Evolutionary conservation across 2,888 invertebrate species (phyloP), one percentile per base, ranked within the genome.

Genomic region (Metellina segmentata): DNA sequence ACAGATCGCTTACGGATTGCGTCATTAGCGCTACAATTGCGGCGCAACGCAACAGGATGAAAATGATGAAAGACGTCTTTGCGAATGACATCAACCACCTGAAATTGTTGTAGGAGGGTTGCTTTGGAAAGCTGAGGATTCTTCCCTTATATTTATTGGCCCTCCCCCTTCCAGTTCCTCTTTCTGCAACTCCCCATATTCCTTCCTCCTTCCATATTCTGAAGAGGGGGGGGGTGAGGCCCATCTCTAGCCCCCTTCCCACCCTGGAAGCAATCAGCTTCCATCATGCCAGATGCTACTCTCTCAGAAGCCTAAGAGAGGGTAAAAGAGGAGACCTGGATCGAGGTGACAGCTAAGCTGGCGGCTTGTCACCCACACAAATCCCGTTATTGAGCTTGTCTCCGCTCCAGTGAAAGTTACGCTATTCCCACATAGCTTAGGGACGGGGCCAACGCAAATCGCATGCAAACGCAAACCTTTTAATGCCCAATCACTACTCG

Each of bases 351-450:
- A 91, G 91, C 91, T 88, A 88, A 88, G 88, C 91, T 79, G 87
- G 88, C 88, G 79, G 91, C 91, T 88, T 91, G 91, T 91, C 91
- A 91, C 79, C 91, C 88, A 61, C 79, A 72, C 83, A 82, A 78
- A 91, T 91, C 91, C 91, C 88, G 87, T 91, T 91, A 91, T 91
- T 88, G 91, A 91, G 91, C 91, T 88, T 91, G 91, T 91, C 91
- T 88, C 87, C 79, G 82, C 53, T 69, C 79, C 70, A 52, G 71
- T 9, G 86, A 75, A 90, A 86, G 85, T 81, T 87, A 71, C 77
- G 81, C 82, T 52, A 81, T 90, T 90, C 85, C 90, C 85, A 85
- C 85, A 90, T 85, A 90, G 81, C 81, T 85, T 90, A 81, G 85
- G 90, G 87, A 53, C 61, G 77, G n/a, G 49, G 9, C n/a, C n/a